Base-by-base conservation (phyloP, 2,888 invertebrate genomes). In the Metacarcinus magister region DNA sequence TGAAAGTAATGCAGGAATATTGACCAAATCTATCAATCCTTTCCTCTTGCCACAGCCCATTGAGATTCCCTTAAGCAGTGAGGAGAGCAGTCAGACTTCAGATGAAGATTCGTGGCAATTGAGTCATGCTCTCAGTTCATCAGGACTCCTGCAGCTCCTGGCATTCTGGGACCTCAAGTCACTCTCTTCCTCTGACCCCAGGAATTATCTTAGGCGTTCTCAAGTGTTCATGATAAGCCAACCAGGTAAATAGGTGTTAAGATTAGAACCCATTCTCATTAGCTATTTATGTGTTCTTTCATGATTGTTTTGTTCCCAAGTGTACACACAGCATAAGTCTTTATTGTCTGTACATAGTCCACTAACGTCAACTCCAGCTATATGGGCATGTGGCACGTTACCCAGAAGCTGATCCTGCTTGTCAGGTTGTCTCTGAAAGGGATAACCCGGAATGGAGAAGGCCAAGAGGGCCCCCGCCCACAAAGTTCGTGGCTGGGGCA, bases 221-320 rank as follows among this genome's bases (percentile, higher is more conserved):
- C 96, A 95, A 60, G 94, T 95, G 43, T 96, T 95, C 75, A 75
- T 93, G 82, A 96, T 96, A 44, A 96, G 96, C 60, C 94, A 96
- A 23, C 96, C 96, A 91, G 96, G 96, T 96, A 67, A n/a, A n/a
- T n/a, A 23, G n/a, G 67, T 91, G 54, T 23, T 44, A 2, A 23
- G 7, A 89, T 82, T 94, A 28, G 8, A 46, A n/a, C 13, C 23
- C n/a, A n/a, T 75, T 75, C 67, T 75, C 67, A 75, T n/a, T n/a
- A 75, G 1, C 19, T 19, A 54, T 10, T 54, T 54, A 39, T 54
- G 13, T 54, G 16, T 54, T 13, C 13, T 10, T 39, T 39, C 39
- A 39, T 39, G 39, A 39, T 39, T 39, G 39, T 39, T 39, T 39
- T 39, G 39, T 39, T 39, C 39, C 39, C 39, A 39, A 39, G 39